Evolutionary conservation across 2,797 vertebrate species (phyloP).

Genomic region (Enteromius unitaeniatus): DNA sequence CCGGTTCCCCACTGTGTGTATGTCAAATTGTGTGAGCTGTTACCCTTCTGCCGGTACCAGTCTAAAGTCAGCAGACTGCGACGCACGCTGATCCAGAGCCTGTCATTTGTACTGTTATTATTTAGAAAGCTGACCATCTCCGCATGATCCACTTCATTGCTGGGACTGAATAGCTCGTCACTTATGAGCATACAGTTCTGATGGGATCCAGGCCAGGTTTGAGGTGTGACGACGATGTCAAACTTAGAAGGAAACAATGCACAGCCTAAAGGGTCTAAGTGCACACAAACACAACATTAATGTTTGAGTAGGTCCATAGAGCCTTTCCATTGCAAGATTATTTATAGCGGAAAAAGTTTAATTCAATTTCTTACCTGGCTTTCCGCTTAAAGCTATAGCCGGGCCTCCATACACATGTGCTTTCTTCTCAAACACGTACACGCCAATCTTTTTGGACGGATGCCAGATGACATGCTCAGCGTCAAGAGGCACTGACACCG

Average conservation of each 20-base stretch:
- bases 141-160: rapidly evolving
- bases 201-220: constrained; percentile 68
- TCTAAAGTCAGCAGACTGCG: constrained; percentile 62
- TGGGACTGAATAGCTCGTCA: constrained; percentile 63
- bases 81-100: constrained; percentile 76
- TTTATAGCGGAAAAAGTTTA: background rate
- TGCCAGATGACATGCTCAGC: constrained; percentile 69
- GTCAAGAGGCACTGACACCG: rapidly evolving
- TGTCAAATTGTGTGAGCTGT: rapidly evolving
- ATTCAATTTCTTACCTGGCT: constrained; percentile 69
- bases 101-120: rapidly evolving
- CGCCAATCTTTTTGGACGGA: constrained; percentile 62
- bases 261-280: constrained; percentile 71
- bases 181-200: constrained; percentile 35
- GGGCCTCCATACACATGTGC: constrained; percentile 61
- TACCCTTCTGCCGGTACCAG: constrained; percentile 73
- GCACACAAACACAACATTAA: background rate
- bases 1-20: constrained; percentile 63
- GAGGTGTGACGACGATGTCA: background rate
- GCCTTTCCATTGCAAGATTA: background rate
- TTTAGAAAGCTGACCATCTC: constrained; percentile 19
- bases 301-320: background rate
- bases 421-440: constrained; percentile 56
- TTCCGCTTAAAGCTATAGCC: constrained; percentile 62
- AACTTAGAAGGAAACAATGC: constrained; percentile 15